Percentiles rank a stretch among this genome's conserved stretches.
Evolutionary conservation across 2,797 vertebrate genomes (phyloP).

Genomic region (Aulostomus chinensis): DNA sequence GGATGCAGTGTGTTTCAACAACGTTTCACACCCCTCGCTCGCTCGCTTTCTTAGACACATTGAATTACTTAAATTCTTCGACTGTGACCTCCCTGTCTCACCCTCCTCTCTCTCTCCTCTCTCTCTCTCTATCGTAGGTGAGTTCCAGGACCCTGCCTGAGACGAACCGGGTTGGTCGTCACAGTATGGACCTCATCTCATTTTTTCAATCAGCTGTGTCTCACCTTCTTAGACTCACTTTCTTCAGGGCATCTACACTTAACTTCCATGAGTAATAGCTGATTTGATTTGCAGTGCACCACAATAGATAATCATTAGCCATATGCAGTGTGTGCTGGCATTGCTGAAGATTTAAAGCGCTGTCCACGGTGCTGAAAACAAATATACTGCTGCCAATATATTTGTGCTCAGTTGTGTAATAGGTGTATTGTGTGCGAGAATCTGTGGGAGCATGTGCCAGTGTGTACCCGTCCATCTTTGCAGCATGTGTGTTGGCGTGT

Average conservation of each 20-base stretch:
- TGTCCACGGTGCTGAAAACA: conserved; percentile 73
- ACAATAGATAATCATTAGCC: conserved; percentile 68
- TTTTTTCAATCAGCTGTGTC: conserved; percentile 20
- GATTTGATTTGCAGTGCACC: conserved; percentile 39
- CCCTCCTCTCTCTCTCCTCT: conserved; percentile 5
- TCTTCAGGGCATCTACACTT: conserved; percentile 49
- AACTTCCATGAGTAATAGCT: conserved; percentile 52
- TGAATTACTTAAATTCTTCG: conserved; percentile 2
- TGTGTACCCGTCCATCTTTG: conserved; percentile 55
- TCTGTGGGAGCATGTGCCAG: conserved; percentile 65
- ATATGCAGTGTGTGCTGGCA: conserved; percentile 49
- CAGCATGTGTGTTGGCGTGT: conserved; percentile 19
- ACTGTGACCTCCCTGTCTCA: conserved; percentile 23
- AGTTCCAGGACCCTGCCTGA: conserved; percentile 48
- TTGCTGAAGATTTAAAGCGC: conserved; percentile 62
- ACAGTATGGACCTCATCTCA: conserved; percentile 34
- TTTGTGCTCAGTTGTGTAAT: conserved; percentile 64
- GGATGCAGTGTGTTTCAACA: conserved; percentile 11
- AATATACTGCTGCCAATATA: conserved; percentile 67
- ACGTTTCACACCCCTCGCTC: conserved; percentile 5
- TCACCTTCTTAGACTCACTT: conserved; percentile 11
- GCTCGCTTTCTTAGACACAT: background rate
- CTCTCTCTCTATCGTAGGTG: too few relatives aligned
- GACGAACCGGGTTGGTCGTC: conserved; percentile 24
- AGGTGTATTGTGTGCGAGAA: conserved; percentile 65